Evolutionary conservation across 1,140 invertebrate genomes (phyloP).

Genomic region (Drosophila pallidifrons): DNA sequence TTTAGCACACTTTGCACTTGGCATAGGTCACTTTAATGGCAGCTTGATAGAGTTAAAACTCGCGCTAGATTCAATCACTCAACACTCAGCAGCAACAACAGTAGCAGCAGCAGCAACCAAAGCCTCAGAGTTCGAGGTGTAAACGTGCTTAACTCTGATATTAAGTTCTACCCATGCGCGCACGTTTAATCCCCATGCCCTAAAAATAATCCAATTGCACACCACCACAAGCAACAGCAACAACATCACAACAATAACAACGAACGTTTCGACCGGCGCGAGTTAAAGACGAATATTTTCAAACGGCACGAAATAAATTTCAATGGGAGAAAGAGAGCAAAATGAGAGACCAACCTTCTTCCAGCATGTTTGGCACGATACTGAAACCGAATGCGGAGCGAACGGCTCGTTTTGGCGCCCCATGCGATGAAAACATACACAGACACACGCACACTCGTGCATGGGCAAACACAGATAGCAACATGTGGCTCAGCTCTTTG

Average conservation of each 20-base stretch:
- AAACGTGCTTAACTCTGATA: conserved; percentile 9
- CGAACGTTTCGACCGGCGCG: conserved; percentile 57
- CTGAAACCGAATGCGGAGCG: conserved; percentile 52
- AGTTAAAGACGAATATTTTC: conserved; percentile 17
- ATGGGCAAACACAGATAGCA: conserved; percentile 11
- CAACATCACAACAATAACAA: conserved; percentile 21
- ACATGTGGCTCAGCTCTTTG: neutral
- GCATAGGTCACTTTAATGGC: conserved; percentile 39
- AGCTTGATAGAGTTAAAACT: neutral
- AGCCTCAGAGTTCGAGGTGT: neutral
- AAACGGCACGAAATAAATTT: conserved; percentile 31
- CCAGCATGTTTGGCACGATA: conserved; percentile 83
- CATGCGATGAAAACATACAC: conserved; percentile 49
- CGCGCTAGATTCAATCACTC: conserved; percentile 15
- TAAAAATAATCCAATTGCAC: conserved; percentile 54
- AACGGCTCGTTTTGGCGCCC: conserved; percentile 63
- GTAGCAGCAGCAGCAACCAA: neutral
- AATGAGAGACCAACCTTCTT: conserved; percentile 81
- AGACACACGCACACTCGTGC: conserved; percentile 24
- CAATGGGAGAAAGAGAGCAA: conserved; percentile 30
- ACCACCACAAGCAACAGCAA: conserved; percentile 23
- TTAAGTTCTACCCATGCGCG: conserved; percentile 44
- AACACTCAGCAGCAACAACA: neutral
- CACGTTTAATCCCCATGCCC: conserved; percentile 40
- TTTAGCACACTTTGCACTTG: conserved; percentile 33